Base-by-base conservation (phyloP, 1,140 invertebrate species). In the Danaus melanippus region DNA sequence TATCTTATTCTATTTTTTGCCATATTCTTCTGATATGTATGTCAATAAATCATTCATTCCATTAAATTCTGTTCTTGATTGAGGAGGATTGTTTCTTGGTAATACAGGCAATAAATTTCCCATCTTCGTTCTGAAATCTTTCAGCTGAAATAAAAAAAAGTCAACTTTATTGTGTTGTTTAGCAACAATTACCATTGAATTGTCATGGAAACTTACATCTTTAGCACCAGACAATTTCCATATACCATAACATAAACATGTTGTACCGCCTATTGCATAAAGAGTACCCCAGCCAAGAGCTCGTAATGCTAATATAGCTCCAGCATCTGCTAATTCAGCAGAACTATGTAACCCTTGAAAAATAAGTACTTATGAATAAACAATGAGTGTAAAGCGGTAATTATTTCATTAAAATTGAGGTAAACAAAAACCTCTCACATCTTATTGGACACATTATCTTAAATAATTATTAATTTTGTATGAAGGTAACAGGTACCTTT, bases 181-280 rank as follows among this genome's bases (percentile, higher is more conserved):
- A 41, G 8, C n/a, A 42, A 44, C 45, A 12, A 15, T 2, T 40
- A 44, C 44, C 46, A 17, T 47, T 17, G 41, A 21, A 15, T 56
- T 50, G 46, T 53, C 32, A 47, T 52, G 6, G 21, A 7, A 32
- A 70, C 71, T 75, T 74, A 94, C 92, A 90, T 93, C 90, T 66
- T 91, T 90, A 39, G 94, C 95, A 59, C 95, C 96, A 40, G 95
- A 92, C 8, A 96, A 66, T 88, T 97, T 97, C 94, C 95, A 98
- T 54, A 97, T 91, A 9, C 90, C 90, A 84, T 93, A 96, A 77
- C 93, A 95, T 53, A 97, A 84, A 46, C 94, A 72, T 10, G 94
- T 90, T 64, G 95, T 95, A 9, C 96, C 95, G 42, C 92, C 88
- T 10, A 96, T 88, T 0, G 96, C 94, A 85, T 96, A 97, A 1